Conservation (phyloP, 2,113 vertebrate species). For the Actenoides lindsayi region DNA sequence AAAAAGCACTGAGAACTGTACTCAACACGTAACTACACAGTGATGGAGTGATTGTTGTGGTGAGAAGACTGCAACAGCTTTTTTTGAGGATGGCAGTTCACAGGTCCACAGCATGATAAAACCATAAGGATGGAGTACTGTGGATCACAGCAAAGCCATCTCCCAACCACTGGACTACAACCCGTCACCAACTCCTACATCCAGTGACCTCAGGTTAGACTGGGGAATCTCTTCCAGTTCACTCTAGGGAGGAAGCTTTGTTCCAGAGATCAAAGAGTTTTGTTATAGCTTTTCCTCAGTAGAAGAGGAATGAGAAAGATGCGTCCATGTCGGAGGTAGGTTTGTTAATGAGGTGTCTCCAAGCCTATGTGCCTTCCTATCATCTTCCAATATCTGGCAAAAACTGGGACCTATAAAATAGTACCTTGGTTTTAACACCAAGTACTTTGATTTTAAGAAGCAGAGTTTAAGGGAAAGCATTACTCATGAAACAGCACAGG, state of each 20-base stretch:
- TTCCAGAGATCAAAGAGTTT: background rate
- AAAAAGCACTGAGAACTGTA: background rate
- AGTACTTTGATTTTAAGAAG: background rate
- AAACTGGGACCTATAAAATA: background rate
- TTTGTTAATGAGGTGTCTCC: background rate
- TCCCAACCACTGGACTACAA: background rate
- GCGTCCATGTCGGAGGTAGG: rapidly evolving
- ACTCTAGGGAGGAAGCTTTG: background rate
- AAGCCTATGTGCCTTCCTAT: background rate
- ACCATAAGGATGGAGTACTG: background rate
- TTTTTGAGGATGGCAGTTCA: background rate
- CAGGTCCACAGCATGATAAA: background rate
- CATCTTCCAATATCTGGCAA: background rate
- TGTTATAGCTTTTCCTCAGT: background rate
- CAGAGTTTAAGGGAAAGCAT: background rate
- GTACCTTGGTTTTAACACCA: background rate
- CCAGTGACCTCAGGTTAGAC: background rate
- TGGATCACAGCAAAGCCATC: background rate
- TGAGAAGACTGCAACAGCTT: background rate
- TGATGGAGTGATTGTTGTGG: rapidly evolving
- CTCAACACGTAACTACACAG: background rate
- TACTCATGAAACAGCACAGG: background rate
- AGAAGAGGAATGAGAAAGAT: background rate
- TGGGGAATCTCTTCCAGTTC: background rate
- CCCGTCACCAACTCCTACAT: background rate